A percentile compares a stretch with the other conserved stretches of the same genome.
These are phyloP conservation scores for Tinea trinotella DNA, from an alignment of 2,888 invertebrate genomes.

Conservation along the genomic window DNA sequence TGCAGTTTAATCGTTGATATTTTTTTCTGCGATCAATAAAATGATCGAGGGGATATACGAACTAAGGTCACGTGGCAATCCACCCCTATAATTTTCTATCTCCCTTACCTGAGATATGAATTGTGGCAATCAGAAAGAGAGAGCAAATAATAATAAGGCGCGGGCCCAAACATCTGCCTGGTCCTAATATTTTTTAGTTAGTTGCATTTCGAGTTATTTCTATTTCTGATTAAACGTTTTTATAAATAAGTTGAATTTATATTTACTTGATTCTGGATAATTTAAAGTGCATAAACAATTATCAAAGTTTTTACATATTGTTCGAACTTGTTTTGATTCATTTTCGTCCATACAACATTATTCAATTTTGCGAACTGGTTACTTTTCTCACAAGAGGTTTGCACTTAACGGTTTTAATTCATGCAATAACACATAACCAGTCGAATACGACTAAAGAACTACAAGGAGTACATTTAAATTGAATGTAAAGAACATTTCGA, in stretches of 20 bases:
- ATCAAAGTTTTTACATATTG: too few species aligned
- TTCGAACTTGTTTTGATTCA: too few species aligned
- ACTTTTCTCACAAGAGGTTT: not conserved
- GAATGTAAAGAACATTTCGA: slow-evolving; percentile 46
- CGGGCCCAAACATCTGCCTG: slow-evolving; percentile 63
- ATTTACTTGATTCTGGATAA: too few species aligned
- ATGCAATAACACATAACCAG: slow-evolving; percentile 11
- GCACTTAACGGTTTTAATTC: slow-evolving; percentile 6
- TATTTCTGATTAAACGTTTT: slow-evolving; percentile 11
- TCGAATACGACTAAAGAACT: slow-evolving; percentile 30
- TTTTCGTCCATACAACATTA: too few species aligned
- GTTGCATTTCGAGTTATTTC: slow-evolving; percentile 41
- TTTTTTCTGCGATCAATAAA: slow-evolving; percentile 52
- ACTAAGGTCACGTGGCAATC: slow-evolving; percentile 52
- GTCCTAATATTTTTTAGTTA: slow-evolving; percentile 49
- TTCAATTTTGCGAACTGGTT: slow-evolving; percentile 2
- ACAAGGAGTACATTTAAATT: slow-evolving; percentile 59
- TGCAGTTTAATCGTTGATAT: slow-evolving; percentile 40
- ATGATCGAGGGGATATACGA: slow-evolving; percentile 43
- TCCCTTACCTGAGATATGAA: slow-evolving; percentile 27
- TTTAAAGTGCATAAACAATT: too few species aligned
- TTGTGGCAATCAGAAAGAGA: slow-evolving; percentile 26
- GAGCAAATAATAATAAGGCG: slow-evolving; percentile 37
- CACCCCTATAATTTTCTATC: slow-evolving; percentile 48
- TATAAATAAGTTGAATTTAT: too few species aligned